A percentile compares a stretch with the other conserved stretches of the same genome.
Evolutionary conservation across 2,888 invertebrate genomes (phyloP).

Genomic region (Yponomeuta evonymella): DNA sequence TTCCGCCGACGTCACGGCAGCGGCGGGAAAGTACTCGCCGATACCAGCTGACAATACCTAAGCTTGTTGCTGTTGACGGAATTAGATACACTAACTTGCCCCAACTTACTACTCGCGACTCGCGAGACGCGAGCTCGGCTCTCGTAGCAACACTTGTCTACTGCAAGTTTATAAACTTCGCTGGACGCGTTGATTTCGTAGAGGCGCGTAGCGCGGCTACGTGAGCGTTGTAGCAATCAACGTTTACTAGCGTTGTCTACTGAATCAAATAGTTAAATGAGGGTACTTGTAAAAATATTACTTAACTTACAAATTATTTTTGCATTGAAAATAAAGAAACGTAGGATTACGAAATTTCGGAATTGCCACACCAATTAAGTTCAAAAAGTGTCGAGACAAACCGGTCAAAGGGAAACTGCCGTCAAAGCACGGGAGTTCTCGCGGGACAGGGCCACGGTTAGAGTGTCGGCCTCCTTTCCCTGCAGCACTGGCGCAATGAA

Average conservation of each 20-base stretch:
- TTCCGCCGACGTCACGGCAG: background rate
- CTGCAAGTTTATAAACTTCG: conserved; percentile 2
- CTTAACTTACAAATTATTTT: background rate
- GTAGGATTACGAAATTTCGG: conserved; percentile 18
- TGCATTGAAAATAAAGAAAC: background rate
- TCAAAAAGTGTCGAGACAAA: conserved; percentile 40
- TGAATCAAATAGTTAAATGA: background rate
- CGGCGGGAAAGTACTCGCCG: background rate
- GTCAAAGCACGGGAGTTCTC: conserved; percentile 33
- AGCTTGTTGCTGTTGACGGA: background rate
- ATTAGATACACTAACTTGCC: conserved; percentile 3
- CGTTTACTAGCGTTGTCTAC: background rate
- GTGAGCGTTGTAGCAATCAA: conserved; percentile 1
- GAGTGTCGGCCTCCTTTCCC: conserved; percentile 72
- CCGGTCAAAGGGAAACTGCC: conserved; percentile 1
- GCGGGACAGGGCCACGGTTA: conserved; percentile 42
- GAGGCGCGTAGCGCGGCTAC: conserved; percentile 8
- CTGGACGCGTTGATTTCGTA: conserved; percentile 1
- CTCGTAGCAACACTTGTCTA: conserved; percentile 4
- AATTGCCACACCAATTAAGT: conserved; percentile 44
- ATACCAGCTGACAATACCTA: background rate
- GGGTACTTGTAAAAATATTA: background rate
- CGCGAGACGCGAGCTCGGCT: background rate
- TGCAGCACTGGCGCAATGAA: conserved; percentile 69
- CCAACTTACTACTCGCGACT: background rate